These are phyloP conservation scores for Chrysolina haemoptera DNA, from an alignment of 2,888 invertebrate genomes.

Conservation along the genomic window DNA sequence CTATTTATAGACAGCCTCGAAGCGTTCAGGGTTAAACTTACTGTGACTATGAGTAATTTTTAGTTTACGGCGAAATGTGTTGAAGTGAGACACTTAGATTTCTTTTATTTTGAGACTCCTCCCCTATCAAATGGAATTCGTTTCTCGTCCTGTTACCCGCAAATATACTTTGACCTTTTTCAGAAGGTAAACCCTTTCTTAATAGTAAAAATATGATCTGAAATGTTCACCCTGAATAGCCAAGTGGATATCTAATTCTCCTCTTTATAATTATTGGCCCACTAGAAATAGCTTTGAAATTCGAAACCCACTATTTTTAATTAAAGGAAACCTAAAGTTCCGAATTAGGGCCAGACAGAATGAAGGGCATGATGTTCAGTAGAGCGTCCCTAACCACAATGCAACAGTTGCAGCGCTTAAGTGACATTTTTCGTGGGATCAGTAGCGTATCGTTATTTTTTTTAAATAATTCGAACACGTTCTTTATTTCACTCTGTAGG, in stretches of 20 bases:
- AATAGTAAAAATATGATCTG: too few species aligned
- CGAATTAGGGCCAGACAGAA: conserved; percentile 40
- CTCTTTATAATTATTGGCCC: conserved; percentile 25
- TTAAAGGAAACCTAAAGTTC: conserved; percentile 45
- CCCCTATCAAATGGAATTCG: too few species aligned
- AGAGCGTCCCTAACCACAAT: conserved; percentile 61
- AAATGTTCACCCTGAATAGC: background rate
- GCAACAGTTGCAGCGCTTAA: conserved; percentile 59
- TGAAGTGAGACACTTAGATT: too few species aligned
- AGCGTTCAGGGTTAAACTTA: too few species aligned
- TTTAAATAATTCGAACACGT: background rate
- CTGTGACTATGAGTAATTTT: too few species aligned
- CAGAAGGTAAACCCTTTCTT: too few species aligned
- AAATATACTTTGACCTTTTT: too few species aligned
- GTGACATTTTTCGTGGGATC: conserved; percentile 34
- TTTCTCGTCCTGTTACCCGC: too few species aligned
- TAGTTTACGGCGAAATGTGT: too few species aligned
- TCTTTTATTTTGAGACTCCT: too few species aligned
- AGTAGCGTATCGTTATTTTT: conserved; percentile 32
- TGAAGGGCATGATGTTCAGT: conserved; percentile 42
- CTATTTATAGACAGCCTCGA: too few species aligned
- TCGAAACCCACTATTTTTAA: conserved; percentile 44
- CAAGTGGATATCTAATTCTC: background rate
- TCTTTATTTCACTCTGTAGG: background rate
- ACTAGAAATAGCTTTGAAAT: conserved; percentile 31